Base-by-base conservation (phyloP, 2,797 vertebrate genomes). In the Morelia viridis region DNA sequence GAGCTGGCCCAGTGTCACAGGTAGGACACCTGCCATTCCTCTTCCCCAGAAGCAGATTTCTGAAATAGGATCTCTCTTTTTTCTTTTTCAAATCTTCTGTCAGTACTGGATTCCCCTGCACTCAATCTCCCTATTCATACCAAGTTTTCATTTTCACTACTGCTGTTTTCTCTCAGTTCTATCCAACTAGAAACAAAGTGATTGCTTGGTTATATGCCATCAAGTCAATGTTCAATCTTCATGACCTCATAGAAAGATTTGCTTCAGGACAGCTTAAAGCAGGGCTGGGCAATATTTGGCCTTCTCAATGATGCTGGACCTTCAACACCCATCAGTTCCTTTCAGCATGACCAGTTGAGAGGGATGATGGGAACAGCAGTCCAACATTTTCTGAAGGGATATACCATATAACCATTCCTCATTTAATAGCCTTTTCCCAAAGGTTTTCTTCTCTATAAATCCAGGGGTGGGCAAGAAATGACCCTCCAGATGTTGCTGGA, bases 131-230 rank as follows among this genome's bases (percentile, higher is more conserved):
- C 5, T 93, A 9, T 58, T 50, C 85, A 57, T n/a, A 90, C 22
- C 5, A 91, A 64, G 46, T 90, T 94, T 92, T 94, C 76, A 91
- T 93, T 90, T 65, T 57, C 31, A 22, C 41, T 46, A 80, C 26
- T 64, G 1, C 9, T 88, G 50, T 88, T 95, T 94, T n/a, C 1
- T 88, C 7, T 62, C 90, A 94, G 92, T 57, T 88, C 15, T 58
- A 88, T 91, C 90, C 93, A 1, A 0, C 15, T 80, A 91, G 9
- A 31, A 0, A 93, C 22, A 50, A 46, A 80, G 22, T 80, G 41
- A 46, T 80, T 80, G 76, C 22, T 24, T 80, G 35, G 46, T 80
- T 41, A 80, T 46, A 4, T 46, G 41, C 76, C 4, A 46, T 80
- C 76, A 46, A 46, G 41, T 80, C 46, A 9, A 24, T 5, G 46